These are phyloP conservation scores for Drosophila serrata DNA, from an alignment of 1,140 invertebrate species.

Conservation along the genomic window DNA sequence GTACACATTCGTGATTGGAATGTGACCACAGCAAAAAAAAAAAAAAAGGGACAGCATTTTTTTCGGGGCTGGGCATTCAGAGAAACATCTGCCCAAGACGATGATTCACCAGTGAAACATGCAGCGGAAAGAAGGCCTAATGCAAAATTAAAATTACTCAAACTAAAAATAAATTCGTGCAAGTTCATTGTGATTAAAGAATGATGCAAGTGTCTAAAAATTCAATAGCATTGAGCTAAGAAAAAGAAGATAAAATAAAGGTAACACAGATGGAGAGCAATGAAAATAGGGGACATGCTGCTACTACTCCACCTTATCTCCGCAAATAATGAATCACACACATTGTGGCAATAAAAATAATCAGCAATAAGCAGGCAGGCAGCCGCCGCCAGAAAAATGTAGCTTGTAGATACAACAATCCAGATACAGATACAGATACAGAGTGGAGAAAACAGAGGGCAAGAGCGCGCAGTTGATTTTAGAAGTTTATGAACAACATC, in stretches of 20 bases:
- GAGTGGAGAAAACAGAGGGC: constrained; percentile 23
- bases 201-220: constrained; percentile 65
- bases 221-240: constrained; percentile 39
- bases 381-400: constrained; percentile 47
- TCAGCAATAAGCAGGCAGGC: constrained; percentile 72
- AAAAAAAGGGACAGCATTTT: constrained; percentile 26
- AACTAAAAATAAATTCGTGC: constrained; percentile 49
- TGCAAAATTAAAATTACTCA: constrained; percentile 11
- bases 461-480: constrained; percentile 40
- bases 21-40: constrained; percentile 3
- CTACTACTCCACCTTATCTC: constrained; percentile 54
- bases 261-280: constrained; percentile 14
- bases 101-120: constrained; percentile 31
- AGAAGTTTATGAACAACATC: constrained; percentile 57
- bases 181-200: constrained; percentile 26
- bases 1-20: constrained; percentile 22
- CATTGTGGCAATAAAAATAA: constrained; percentile 71
- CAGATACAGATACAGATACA: constrained; percentile 60
- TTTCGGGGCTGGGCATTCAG: constrained; percentile 21
- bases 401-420: constrained; percentile 67
- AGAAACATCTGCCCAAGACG: constrained; percentile 23
- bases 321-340: constrained; percentile 76
- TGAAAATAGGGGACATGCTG: constrained; percentile 20
- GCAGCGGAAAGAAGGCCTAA: constrained; percentile 29
- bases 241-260: constrained; percentile 11